phyloP scores from a whole-genome alignment of 1,140 invertebrate species.

The Nilaparvata lugens region DNA sequence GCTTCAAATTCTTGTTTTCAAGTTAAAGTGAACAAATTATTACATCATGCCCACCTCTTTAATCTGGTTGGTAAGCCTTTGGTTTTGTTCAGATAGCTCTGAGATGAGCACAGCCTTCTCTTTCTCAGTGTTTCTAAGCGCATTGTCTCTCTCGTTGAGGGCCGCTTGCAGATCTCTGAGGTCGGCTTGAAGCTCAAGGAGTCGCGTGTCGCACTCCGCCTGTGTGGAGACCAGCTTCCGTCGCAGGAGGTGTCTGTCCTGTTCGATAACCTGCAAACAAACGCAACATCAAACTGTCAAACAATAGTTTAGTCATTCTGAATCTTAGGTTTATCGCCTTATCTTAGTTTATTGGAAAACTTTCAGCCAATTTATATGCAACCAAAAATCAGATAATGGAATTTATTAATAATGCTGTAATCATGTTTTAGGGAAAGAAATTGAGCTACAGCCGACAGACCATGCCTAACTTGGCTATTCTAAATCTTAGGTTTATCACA shows the following conservation, averaged over 20 bases:
- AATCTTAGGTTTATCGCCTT: too few relatives aligned
- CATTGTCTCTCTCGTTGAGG: conserved; percentile 48
- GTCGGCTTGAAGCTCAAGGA: conserved; percentile 80
- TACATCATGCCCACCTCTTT: conserved; percentile 63
- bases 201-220: conserved; percentile 80
- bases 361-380: too few relatives aligned
- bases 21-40: too few relatives aligned
- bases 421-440: too few relatives aligned
- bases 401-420: too few relatives aligned
- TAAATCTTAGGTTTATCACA: too few relatives aligned
- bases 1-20: too few relatives aligned
- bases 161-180: conserved; percentile 56
- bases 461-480: too few relatives aligned
- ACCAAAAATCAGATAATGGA: too few relatives aligned
- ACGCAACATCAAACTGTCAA: conserved; percentile 18
- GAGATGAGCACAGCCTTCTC: conserved; percentile 69
- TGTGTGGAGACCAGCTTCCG: conserved; percentile 73
- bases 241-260: conserved; percentile 80
- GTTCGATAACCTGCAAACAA: conserved; percentile 72
- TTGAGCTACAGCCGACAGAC: too few relatives aligned
- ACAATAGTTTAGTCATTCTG: too few relatives aligned
- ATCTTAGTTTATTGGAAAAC: too few relatives aligned
- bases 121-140: conserved; percentile 61
- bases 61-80: conserved; percentile 75
- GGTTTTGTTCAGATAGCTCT: conserved; percentile 85